Base-by-base conservation (phyloP, 2,113 vertebrate species). In the Ibidorhyncha struthersii region DNA sequence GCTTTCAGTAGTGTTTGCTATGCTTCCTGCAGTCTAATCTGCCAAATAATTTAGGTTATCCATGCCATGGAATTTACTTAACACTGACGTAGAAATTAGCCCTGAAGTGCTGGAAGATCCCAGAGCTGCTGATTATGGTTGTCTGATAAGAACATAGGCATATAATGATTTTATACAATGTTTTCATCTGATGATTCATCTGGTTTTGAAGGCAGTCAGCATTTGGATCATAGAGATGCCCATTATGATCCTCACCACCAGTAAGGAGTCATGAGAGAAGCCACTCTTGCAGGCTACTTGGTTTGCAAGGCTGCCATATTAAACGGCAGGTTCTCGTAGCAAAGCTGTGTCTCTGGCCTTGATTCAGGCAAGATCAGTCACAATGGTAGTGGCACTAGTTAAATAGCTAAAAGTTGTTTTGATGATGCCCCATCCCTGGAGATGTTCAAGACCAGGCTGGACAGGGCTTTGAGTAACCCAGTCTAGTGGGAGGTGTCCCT, bases 1-100 rank as follows among this genome's bases (percentile, higher is more conserved):
- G 29, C 83, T 94, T 80, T 84, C 66, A 95, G 86, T 96, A 79
- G 82, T 25, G 53, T 96, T 97, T 93, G 94, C 70, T 72, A 72
- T 96, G 89, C 92, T 95, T 93, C 61, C 80, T 74, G 73, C 71
- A 49, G 26, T 62, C 71, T 95, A 84, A 97, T 92, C 88, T 92
- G 86, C 93, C 89, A 92, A 74, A 80, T 87, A 66, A 95, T 94
- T 90, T 84, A 52, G 92, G 90, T 94, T 96, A 86, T 86, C 79
- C 92, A 12, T 91, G 89, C 62, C 80, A 49, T 22, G 62, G 93
- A 94, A 84, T 93, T 93, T 84, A 74, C 86, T 96, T 65, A 79
- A 69, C 76, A 32, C 82, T 81, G 82, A 63, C 5, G 1, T 40
- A 69, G 88, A 82, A 96, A 94, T 94, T 32, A 95, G 79, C 82